Base-by-base conservation (phyloP, 2,888 invertebrate genomes). In the Electrophaes corylata region DNA sequence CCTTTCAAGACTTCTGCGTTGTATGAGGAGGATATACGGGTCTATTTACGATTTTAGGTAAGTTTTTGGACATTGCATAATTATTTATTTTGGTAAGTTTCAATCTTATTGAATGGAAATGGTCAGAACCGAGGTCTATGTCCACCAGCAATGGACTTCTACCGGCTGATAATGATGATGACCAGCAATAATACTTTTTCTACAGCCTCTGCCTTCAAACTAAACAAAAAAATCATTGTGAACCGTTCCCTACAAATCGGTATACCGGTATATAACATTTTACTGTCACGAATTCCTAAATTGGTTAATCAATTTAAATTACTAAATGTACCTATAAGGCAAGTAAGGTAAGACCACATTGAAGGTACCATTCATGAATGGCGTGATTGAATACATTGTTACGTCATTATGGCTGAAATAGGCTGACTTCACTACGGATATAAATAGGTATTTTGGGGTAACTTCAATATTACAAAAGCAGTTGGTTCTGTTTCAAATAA, bases 21-120 rank as follows among this genome's bases (percentile, higher is more conserved):
- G 96, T 70, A 96, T 97, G 96, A 94, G 93, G 76, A 95, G 95
- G 70, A 94, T 96, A 41, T 95, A 96, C 73, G 96, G 96, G 40
- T 91, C 94, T n/a, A 94, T 96, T 69, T 96, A 95, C 73, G 96
- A 96, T 79, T 96, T 97, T 86, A 96, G 96, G 95, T 96, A 88
- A 69, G 43, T 43, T 51, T 39, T 19, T 19, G 23, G 1, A 20
- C 29, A 6, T 26, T n/a, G n/a, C n/a, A n/a, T n/a, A n/a, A n/a
- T n/a, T n/a, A n/a, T n/a, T n/a, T n/a, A n/a, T n/a, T n/a, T n/a
- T n/a, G n/a, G n/a, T n/a, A n/a, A n/a, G n/a, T n/a, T n/a, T n/a
- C n/a, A n/a, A n/a, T n/a, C n/a, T n/a, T n/a, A n/a, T n/a, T n/a
- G n/a, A n/a, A n/a, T n/a, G n/a, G n/a, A n/a, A n/a, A n/a, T n/a